phyloP scores from a whole-genome alignment of 2,113 vertebrate genomes.

The Otolemur garnettii region DNA sequence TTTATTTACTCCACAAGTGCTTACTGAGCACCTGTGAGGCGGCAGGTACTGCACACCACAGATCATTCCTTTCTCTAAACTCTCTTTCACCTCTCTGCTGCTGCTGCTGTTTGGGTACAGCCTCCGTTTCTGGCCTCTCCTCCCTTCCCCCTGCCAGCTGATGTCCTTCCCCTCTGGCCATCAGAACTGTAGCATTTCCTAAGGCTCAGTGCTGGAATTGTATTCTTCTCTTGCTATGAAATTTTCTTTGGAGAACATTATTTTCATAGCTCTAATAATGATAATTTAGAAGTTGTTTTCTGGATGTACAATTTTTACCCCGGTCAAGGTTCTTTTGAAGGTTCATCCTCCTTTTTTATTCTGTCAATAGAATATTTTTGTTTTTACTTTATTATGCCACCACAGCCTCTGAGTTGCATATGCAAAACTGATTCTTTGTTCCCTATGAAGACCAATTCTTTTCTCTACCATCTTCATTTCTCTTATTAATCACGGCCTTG shows the following conservation, averaged over 20 bases:
- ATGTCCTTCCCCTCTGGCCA: background rate
- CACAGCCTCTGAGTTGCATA: background rate
- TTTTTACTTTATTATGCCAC: background rate
- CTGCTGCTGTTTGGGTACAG: background rate
- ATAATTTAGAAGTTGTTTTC: background rate
- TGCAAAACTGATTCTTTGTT: background rate
- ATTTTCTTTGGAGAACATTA: background rate
- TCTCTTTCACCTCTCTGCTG: background rate
- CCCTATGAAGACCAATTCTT: background rate
- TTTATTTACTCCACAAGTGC: background rate
- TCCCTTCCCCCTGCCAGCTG: rapidly evolving
- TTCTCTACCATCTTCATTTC: background rate
- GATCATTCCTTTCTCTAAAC: background rate
- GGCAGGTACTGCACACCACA: background rate
- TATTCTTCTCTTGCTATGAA: background rate
- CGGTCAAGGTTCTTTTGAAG: background rate
- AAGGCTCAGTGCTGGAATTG: background rate
- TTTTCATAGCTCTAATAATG: background rate
- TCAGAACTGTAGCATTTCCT: background rate
- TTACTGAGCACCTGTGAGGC: background rate
- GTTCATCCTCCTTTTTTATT: too few relatives aligned
- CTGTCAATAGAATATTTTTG: background rate
- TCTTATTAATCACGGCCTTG: background rate
- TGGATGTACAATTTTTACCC: background rate
- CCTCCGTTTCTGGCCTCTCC: background rate